phyloP scores from a whole-genome alignment of 1,140 invertebrate species.

The Himalopsyche phryganea region DNA sequence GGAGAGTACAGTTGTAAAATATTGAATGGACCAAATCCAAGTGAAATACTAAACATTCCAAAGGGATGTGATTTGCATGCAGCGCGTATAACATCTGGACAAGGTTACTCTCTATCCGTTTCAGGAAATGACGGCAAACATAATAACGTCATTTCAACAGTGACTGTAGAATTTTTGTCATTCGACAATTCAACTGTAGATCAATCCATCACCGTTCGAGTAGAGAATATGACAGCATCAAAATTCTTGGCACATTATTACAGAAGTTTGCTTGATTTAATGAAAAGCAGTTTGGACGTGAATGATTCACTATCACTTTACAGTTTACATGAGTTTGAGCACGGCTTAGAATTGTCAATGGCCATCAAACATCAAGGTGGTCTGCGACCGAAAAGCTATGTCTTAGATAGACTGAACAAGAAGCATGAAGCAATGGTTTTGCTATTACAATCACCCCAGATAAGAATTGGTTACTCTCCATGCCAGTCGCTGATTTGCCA shows the following conservation, averaged over 20 bases:
- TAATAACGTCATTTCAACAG: slow-evolving; percentile 76
- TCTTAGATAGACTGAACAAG: slow-evolving; percentile 59
- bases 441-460: slow-evolving; percentile 55
- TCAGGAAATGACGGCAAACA: slow-evolving; percentile 88
- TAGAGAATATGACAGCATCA: slow-evolving; percentile 68
- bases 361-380: slow-evolving; percentile 56
- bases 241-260: slow-evolving; percentile 75
- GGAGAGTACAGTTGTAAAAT: slow-evolving; percentile 87
- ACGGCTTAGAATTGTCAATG: slow-evolving; percentile 67
- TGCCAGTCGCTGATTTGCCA: slow-evolving; percentile 67
- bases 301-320: slow-evolving; percentile 67
- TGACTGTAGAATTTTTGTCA: slow-evolving; percentile 75
- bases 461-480: slow-evolving; percentile 68
- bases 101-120: slow-evolving; percentile 71
- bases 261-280: slow-evolving; percentile 64
- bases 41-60: slow-evolving; percentile 68
- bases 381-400: slow-evolving; percentile 60
- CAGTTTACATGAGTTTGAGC: slow-evolving; percentile 65
- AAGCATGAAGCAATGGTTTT: slow-evolving; percentile 62
- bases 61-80: slow-evolving; percentile 76
- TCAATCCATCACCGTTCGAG: slow-evolving; percentile 74
- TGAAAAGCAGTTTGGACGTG: slow-evolving; percentile 62
- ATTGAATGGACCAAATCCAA: slow-evolving; percentile 55
- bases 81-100: slow-evolving; percentile 62
- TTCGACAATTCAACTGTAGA: slow-evolving; percentile 80